Evolutionary conservation across 1,140 invertebrate species (phyloP), one percentile per base, ranked within the genome.

Genomic region (Delia radicum): DNA sequence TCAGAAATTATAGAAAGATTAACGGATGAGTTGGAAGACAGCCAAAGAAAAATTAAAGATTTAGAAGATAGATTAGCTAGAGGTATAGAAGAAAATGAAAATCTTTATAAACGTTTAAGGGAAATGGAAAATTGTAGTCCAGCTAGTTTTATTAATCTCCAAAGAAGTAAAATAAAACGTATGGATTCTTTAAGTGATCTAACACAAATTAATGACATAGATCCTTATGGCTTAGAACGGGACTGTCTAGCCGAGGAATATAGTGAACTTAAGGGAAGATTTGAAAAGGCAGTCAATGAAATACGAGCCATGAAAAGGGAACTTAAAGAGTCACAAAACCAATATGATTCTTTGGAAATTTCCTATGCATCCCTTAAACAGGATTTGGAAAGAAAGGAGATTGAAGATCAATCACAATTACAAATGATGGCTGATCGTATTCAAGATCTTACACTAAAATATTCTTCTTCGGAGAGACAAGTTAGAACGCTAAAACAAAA

Each of bases 231-330:
- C 18, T 87, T 95, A 76, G 92, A 93, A 80, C 92, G 93, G 79
- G 93, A 94, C 78, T 92, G 91, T 77, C 86, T 95, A 15, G 91
- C 93, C 76, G 93, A 94, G 83, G 93, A 95, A 81, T 95, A 93
- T 80, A 89, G 91, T 12, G 93, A 95, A 78, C 84, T 96, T 73
- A 89, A 91, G 62, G 88, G 89, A 33, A 89, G 94, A 69, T 94
- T 95, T 81, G 92, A 94, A 81, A 95, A 93, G 83, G 94, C 94
- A 0, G 91, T 95, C 0, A 89, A 91, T 75, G 94, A 96, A 87
- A 95, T 95, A 18, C 89, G 92, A 77, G 91, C 92, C 3, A 92
- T 96, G 89, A 94, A 95, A 78, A 90, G 91, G 21, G 93, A 95
- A 81, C 87, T 96, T 0, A 90, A 92, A n/a, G 92, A 94, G 79